Conservation (phyloP, 1,140 invertebrate genomes). For the Pentalonia nigronervosa region DNA sequence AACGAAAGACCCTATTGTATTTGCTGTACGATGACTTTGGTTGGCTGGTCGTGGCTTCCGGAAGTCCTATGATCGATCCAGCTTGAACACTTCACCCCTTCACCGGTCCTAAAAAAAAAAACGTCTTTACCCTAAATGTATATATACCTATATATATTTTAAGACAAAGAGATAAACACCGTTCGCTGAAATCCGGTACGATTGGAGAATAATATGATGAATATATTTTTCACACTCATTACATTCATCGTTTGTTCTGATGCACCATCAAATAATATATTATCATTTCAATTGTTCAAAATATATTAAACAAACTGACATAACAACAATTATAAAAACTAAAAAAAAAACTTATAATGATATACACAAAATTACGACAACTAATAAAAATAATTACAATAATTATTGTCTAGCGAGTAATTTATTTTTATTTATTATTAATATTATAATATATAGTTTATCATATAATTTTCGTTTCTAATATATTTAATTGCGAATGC, state of each 20-base stretch:
- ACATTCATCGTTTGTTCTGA: background rate
- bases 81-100: background rate
- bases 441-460: background rate
- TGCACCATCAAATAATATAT: background rate
- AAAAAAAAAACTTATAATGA: background rate
- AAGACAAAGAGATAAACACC: background rate
- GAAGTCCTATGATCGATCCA: constrained; percentile 16
- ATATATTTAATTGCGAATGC: background rate
- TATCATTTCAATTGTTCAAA: background rate
- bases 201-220: background rate
- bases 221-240: constrained; percentile 9
- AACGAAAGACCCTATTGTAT: background rate
- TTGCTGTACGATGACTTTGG: background rate
- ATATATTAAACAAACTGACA: background rate
- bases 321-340: background rate
- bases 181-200: background rate
- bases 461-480: background rate
- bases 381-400: background rate
- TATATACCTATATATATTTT: background rate
- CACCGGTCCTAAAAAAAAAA: background rate
- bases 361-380: background rate
- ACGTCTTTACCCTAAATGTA: background rate
- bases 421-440: background rate
- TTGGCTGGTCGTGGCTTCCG: background rate
- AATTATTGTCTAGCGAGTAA: background rate